Base-by-base conservation (phyloP, 2,113 vertebrate genomes). In the Pogona vitticeps region DNA sequence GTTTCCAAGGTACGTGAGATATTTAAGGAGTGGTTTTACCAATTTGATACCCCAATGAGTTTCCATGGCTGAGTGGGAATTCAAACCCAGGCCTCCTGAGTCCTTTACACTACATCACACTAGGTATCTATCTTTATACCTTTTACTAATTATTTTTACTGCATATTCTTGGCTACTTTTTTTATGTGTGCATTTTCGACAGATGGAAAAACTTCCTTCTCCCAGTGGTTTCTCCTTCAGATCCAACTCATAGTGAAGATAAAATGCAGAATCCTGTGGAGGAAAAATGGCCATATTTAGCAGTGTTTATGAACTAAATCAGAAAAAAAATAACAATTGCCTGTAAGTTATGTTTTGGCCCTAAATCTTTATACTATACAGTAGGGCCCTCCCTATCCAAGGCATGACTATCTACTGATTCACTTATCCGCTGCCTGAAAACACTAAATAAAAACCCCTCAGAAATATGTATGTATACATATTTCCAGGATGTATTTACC, bases 181-280 rank as follows among this genome's bases (percentile, higher is more conserved):
- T 95, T 98, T 99, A 95, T 99, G 98, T 80, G 97, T 96, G 92
- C 99, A 99, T 86, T 97, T 97, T 90, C 99, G 97, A 95, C 99
- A 99, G 94, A 99, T 99, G 83, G 99, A 99, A 95, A 99, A 99
- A 94, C 99, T 99, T 67, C 99, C 99, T 95, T 99, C 99, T 82
- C 99, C 99, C 90, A 99, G 84, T 42, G 96, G 97, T 40, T 96
- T 97, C 94, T 99, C 98, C 94, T 98, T 98, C 93, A 99, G 95
- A 95, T 99, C 98, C 91, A 99, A 96, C 95, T 99, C 98, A 90
- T 99, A 99, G 94, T 97, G 97, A 87, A 97, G 97, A 86, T 99
- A 98, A 96, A 99, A 99, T n/a, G 97, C 97, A 1, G 98, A 99
- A 95, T 99, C 99, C 99, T 99, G 96, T 95, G 75, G 63, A 91